Conservation (phyloP, 2,113 vertebrate genomes). For the Struthidea cinerea region DNA sequence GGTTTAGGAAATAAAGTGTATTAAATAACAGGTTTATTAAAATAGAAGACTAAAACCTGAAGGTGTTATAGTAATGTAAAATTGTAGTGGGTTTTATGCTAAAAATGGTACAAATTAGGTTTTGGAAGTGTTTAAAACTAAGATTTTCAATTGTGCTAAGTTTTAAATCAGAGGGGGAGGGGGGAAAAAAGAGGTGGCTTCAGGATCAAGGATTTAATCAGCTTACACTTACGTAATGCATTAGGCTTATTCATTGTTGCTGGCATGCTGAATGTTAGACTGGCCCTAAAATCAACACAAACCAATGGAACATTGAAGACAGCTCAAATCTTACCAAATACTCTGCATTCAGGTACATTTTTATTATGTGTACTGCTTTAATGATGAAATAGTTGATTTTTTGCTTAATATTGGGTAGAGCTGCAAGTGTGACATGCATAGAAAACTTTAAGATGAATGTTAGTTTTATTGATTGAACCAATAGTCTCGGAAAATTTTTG, state of each 20-base stretch:
- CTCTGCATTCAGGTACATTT: constrained; percentile 45
- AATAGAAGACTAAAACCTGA: background rate
- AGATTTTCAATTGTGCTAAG: background rate
- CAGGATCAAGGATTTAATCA: constrained; percentile 57
- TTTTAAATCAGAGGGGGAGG: constrained; percentile 31
- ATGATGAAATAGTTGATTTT: background rate
- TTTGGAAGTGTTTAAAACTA: background rate
- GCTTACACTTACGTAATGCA: constrained; percentile 59
- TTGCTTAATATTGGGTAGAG: background rate
- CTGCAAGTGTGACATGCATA: background rate
- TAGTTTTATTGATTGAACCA: background rate
- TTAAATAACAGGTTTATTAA: background rate
- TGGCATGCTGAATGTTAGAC: constrained; percentile 39
- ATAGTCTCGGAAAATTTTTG: background rate
- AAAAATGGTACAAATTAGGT: background rate
- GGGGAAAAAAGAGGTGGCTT: constrained; percentile 20
- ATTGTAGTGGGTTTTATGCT: background rate
- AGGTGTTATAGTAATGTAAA: background rate
- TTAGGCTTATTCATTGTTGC: constrained; percentile 58
- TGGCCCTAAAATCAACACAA: constrained; percentile 20
- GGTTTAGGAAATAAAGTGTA: background rate
- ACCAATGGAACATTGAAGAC: constrained; percentile 43
- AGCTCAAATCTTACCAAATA: background rate
- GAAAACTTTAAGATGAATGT: background rate
- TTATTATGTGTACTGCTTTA: background rate